phyloP scores from a whole-genome alignment of 2,888 invertebrate genomes.

The Euproctis similis region DNA sequence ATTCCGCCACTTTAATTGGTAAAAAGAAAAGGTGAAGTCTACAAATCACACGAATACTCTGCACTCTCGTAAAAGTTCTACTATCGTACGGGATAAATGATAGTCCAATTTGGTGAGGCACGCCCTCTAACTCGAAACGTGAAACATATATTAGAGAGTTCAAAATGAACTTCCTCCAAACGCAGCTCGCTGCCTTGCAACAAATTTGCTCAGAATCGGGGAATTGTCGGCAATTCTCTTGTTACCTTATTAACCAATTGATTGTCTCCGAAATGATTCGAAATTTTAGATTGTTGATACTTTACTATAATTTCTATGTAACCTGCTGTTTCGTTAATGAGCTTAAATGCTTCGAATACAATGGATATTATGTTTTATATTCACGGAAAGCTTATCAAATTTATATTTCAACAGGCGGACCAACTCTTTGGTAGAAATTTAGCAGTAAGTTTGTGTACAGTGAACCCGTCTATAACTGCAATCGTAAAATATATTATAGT shows the following conservation, averaged over 20 bases:
- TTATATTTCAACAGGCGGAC: constrained; percentile 58
- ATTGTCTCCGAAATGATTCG: constrained; percentile 16
- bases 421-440: constrained; percentile 61
- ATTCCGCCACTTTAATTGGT: no score
- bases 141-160: no score
- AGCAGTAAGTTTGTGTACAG: constrained; percentile 50
- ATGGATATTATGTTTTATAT: constrained; percentile 33
- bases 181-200: constrained; percentile 13
- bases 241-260: constrained; percentile 16
- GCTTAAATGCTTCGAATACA: constrained; percentile 37
- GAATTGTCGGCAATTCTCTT: constrained; percentile 30
- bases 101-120: no score
- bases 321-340: constrained; percentile 28
- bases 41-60: no score
- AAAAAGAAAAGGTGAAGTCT: no score
- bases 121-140: no score
- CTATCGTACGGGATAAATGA: no score
- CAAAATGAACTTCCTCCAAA: no score
- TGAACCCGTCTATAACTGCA: constrained; percentile 35
- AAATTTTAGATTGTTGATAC: constrained; percentile 19
- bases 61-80: no score
- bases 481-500: constrained; percentile 13
- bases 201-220: constrained; percentile 23
- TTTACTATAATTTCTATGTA: constrained; percentile 17
- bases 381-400: constrained; percentile 20